These are phyloP conservation scores for Liparis tanakae DNA, from an alignment of 2,797 vertebrate genomes.

Conservation along the genomic window DNA sequence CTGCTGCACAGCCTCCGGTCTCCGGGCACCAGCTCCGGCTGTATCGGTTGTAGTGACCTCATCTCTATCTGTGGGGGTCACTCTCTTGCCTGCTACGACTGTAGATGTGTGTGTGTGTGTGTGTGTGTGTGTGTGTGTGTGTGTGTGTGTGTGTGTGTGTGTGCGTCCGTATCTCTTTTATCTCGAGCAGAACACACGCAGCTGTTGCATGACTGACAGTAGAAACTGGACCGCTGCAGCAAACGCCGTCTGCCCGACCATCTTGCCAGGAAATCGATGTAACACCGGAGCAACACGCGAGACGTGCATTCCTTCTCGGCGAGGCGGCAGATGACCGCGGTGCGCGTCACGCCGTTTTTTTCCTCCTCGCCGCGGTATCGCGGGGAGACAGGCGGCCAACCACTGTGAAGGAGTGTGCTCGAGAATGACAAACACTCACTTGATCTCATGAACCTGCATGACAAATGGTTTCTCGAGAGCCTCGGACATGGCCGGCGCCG, in stretches of 20 bases:
- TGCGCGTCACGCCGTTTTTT: conserved; percentile 62
- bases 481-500: conserved; percentile 31
- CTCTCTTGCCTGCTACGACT: conserved; percentile 46
- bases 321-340: conserved; percentile 43
- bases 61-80: conserved; percentile 62
- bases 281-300: conserved; percentile 54
- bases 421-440: conserved; percentile 69
- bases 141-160: no score
- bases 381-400: conserved; percentile 59
- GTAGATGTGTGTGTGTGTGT: conserved; percentile 14
- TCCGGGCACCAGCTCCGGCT: conserved; percentile 30
- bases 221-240: conserved; percentile 37
- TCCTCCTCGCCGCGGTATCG: conserved; percentile 52
- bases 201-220: conserved; percentile 57
- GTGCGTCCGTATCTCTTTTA: conserved; percentile 33
- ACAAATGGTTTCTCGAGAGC: conserved; percentile 56
- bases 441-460: conserved; percentile 71
- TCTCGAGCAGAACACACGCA: conserved; percentile 43
- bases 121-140: no score
- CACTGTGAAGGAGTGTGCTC: conserved; percentile 62
- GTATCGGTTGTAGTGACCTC: conserved; percentile 57
- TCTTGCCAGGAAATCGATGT: conserved; percentile 55
- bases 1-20: conserved; percentile 50
- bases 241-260: conserved; percentile 50
- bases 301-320: conserved; percentile 26